Evolutionary conservation across 2,113 vertebrate genomes (phyloP).

Genomic region (Anguilla rostrata): DNA sequence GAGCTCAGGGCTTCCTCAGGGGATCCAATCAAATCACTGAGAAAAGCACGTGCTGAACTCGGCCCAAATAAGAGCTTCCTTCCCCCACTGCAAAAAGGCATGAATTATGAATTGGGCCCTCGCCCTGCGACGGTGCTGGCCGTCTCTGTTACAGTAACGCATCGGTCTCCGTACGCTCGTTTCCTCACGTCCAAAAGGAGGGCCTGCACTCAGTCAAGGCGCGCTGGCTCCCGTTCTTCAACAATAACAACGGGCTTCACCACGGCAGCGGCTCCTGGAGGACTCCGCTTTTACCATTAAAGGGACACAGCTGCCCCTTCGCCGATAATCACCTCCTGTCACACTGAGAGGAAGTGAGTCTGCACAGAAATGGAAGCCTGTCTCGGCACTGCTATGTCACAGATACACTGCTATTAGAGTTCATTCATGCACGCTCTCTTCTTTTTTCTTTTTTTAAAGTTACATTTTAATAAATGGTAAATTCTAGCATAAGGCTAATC

Average conservation of each 20-base stretch:
- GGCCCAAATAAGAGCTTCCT: neutral
- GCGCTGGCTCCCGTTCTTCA: neutral
- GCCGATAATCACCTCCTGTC: neutral
- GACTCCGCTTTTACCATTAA: neutral
- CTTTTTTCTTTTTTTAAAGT: no score
- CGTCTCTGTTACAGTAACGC: constrained; percentile 13
- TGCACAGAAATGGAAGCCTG: neutral
- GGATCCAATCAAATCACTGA: neutral
- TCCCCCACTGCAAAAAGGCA: neutral
- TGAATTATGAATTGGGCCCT: neutral
- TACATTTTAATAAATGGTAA: neutral
- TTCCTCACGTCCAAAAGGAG: neutral
- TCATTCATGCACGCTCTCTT: neutral
- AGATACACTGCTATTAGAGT: neutral
- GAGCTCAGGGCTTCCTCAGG: neutral
- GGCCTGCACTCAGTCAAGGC: constrained; percentile 5
- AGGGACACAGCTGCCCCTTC: neutral
- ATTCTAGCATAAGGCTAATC: neutral
- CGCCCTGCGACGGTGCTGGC: neutral
- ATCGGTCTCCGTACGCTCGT: neutral
- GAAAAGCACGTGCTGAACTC: neutral
- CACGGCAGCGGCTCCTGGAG: neutral
- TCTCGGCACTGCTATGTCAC: neutral
- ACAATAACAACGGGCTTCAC: neutral
- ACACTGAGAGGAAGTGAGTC: neutral